These are phyloP conservation scores for Solenodon paradoxus DNA, from an alignment of 2,113 vertebrate species.

Conservation along the genomic window DNA sequence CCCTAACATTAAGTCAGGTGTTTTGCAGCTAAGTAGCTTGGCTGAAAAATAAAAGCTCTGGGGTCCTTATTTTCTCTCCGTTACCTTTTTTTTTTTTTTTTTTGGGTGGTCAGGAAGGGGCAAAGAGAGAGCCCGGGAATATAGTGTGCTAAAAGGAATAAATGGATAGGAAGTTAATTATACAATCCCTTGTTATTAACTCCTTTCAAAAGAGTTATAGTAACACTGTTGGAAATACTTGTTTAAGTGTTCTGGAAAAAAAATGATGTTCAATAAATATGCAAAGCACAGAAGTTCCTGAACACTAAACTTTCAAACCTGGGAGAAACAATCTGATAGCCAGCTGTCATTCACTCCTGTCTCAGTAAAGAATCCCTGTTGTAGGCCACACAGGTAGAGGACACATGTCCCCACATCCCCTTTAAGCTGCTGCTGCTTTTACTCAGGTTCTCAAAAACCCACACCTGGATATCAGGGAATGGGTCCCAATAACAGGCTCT, in stretches of 20 bases:
- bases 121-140: neutral
- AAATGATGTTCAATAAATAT: neutral
- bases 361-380: neutral
- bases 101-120: neutral
- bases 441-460: neutral
- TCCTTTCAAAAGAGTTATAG: neutral
- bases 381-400: neutral
- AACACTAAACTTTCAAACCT: neutral
- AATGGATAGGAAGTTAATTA: neutral
- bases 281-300: neutral
- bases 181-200: neutral
- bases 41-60: neutral
- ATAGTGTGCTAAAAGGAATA: neutral
- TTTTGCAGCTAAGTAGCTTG: neutral
- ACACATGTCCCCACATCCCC: neutral
- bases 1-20: constrained; percentile 49
- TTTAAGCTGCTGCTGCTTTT: neutral
- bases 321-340: neutral
- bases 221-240: neutral
- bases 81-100: neutral
- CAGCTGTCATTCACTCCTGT: neutral
- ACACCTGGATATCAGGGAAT: neutral
- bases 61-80: neutral
- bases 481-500: neutral
- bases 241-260: neutral